A percentile compares a stretch with the other conserved stretches of the same genome.
phyloP scores from a whole-genome alignment of 2,113 vertebrate species.

The Lampris incognitus region DNA sequence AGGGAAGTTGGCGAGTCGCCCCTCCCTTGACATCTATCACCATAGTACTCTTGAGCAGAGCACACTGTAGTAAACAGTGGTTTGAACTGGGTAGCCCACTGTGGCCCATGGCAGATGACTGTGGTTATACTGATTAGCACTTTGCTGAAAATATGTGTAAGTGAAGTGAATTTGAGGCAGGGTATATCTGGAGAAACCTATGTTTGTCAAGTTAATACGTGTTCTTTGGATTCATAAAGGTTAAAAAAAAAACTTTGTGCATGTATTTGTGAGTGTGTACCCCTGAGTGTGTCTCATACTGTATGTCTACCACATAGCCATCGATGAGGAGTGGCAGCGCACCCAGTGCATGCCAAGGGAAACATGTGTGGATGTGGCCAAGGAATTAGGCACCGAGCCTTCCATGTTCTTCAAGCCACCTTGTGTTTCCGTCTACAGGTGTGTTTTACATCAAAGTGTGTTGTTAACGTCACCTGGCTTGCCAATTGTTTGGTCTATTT shows the following conservation, averaged over 20 bases:
- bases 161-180: too few species aligned
- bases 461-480: too few species aligned
- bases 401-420: conserved; percentile 96
- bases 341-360: conserved; percentile 96
- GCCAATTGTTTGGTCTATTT: background rate
- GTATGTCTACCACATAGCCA: conserved; percentile 78
- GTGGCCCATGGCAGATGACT: too few species aligned
- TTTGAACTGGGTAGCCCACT: too few species aligned
- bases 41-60: too few species aligned
- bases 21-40: too few species aligned
- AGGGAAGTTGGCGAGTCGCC: too few species aligned
- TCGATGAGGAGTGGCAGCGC: conserved; percentile 97
- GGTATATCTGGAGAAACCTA: too few species aligned
- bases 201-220: too few species aligned
- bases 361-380: conserved; percentile 93
- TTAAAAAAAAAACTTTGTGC: conserved; percentile 34
- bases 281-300: background rate
- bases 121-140: too few species aligned
- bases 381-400: conserved; percentile 89
- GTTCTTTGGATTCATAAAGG: conserved; percentile 83
- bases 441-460: conserved; percentile 18
- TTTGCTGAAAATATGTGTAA: too few species aligned
- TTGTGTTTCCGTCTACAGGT: conserved; percentile 93
- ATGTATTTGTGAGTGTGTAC: background rate
- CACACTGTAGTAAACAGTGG: too few species aligned